Base-by-base conservation (phyloP, 2,113 vertebrate genomes). In the Tamias sibiricus region DNA sequence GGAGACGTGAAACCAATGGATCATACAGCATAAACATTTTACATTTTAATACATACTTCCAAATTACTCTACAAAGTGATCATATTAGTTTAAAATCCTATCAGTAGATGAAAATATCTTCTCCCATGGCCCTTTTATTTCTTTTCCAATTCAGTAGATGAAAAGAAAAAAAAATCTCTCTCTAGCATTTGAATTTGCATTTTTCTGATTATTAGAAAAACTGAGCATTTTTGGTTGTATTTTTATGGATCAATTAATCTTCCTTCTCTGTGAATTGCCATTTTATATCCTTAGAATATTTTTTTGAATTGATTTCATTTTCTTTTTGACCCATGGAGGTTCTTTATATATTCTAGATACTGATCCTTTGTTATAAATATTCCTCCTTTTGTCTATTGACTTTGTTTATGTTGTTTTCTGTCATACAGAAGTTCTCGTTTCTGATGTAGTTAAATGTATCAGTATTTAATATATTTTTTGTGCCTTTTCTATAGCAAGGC, bases 281-380 rank as follows among this genome's bases (percentile, higher is more conserved):
- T 88, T 81, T 77, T 87, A 49, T 59, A 57, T 14, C 66, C 93
- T 94, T 72, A 77, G 22, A 90, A 30, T 85, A 42, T 81, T 92
- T 92, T 92, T 14, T 64, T 83, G 20, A 28, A 17, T 52, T 10
- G 9, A 54, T 95, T 49, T 35, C 20, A 35, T 69, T 76, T 95
- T 64, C 28, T 86, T 92, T 92, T 66, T 93, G 14, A 75, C 80
- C 37, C 64, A 0, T 88, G 59, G 93, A 90, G 52, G 49, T 83
- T 96, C 97, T 97, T 95, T 97, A 87, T 96, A 37, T 97, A 96
- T 75, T 90, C 75, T 93, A 49, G 90, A 72, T 95, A 97, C 89
- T 91, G 52, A 94, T 97, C 90, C 96, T 97, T 91, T 93, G 59
- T 47, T 68, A 13, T 52, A 42, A 95, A 24, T 49, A 72, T 91